These are phyloP conservation scores for Ernsta delagoae DNA, from an alignment of 2,888 invertebrate species.

Conservation along the genomic window DNA sequence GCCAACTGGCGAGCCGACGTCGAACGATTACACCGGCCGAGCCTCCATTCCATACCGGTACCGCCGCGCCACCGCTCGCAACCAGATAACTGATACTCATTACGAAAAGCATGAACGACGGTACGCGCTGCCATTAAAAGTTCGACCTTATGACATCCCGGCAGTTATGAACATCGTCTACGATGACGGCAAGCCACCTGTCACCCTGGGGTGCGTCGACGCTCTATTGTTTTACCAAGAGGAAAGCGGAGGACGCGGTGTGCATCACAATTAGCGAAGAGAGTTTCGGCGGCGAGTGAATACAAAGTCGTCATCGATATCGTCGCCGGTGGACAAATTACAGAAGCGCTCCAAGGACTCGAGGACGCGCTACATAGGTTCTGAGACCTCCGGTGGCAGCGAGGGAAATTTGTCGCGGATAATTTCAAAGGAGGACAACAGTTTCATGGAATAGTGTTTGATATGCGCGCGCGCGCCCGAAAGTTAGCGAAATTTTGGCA, in stretches of 20 bases:
- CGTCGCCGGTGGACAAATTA: constrained; percentile 57
- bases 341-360: constrained; percentile 62
- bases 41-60: constrained; percentile 78
- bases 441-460: constrained; percentile 59
- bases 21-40: constrained; percentile 68
- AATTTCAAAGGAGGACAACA: constrained; percentile 52
- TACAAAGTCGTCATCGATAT: constrained; percentile 70
- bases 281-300: constrained; percentile 79
- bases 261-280: constrained; percentile 78
- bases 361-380: constrained; percentile 63
- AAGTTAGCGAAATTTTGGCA: constrained; percentile 78
- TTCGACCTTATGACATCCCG: constrained; percentile 42
- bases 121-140: constrained; percentile 48
- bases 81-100: constrained; percentile 56
- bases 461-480: constrained; percentile 62
- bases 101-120: constrained; percentile 53
- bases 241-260: constrained; percentile 72
- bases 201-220: constrained; percentile 68
- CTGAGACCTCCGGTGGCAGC: constrained; percentile 49
- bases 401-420: constrained; percentile 56
- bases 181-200: constrained; percentile 59
- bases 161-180: constrained; percentile 45
- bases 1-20: constrained; percentile 78
- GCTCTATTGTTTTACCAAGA: constrained; percentile 75
- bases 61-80: constrained; percentile 68